Evolutionary conservation across 2,888 invertebrate species (phyloP), one percentile per base, ranked within the genome.

Genomic region (Emmelina monodactyla): DNA sequence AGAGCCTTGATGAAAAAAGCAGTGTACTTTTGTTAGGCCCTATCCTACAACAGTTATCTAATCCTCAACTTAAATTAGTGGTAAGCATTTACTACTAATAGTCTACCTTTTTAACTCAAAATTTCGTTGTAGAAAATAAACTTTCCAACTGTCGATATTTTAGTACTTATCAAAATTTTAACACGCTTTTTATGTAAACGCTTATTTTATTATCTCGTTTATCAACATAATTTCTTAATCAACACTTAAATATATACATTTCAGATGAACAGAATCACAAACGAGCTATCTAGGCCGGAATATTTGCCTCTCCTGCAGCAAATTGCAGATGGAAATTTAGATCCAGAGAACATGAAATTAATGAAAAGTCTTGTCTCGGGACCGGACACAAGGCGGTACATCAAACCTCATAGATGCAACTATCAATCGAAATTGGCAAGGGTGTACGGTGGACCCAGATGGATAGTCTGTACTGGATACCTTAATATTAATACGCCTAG

Each of bases 331-430:
- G 76, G 75, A 3, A 47, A 50, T 13, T 40, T 71, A 2, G 58
- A 47, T 33, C 49, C 56, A 31, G 53, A 49, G 29, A 67, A 70
- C 38, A 42, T 56, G 40, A 59, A 43, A 33, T 37, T 73, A 28
- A 47, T 63, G 35, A 72, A 68, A 40, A 70, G 65, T 37, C 50
- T 76, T 22, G 44, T 78, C 7, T 56, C 55, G 14, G 70, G 73
- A 7, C 58, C 65, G 1, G 58, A 67, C 44, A 67, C 76, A 19
- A 55, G 78, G 45, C 60, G 78, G 53, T 79, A 72, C 40, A 73
- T 78, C 10, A 78, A 76, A 50, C 72, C 78, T 14, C 76, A 79
- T 38, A 54, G 78, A 49, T 79, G 78, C 40, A 79, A 78, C 42
- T 63, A 76, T 39, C 75, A 72, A 45, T 71, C 78, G 4, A 60